Percentiles rank a stretch among this genome's conserved stretches.
Conservation (phyloP, 2,888 invertebrate genomes). For the Frankliniella fusca region DNA sequence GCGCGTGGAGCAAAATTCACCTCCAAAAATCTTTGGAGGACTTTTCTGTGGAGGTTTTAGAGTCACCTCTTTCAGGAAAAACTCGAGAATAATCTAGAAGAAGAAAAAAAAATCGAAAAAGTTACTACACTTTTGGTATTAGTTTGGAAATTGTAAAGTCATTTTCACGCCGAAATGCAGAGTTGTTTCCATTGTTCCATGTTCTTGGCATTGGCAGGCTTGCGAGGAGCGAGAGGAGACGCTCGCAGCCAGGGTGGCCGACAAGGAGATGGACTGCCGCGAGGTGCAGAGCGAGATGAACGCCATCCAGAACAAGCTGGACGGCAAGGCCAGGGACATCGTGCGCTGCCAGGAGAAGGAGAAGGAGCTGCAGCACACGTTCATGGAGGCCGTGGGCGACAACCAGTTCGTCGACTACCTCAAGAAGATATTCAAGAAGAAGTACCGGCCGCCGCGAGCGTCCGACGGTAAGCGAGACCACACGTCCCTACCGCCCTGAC, state of each 20-base stretch:
- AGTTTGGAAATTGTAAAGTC: too few species aligned
- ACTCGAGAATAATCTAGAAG: too few species aligned
- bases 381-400: conserved; percentile 1
- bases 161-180: too few species aligned
- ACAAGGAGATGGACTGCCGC: conserved; percentile 8
- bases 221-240: conserved; percentile 7
- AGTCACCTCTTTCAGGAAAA: too few species aligned
- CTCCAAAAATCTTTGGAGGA: too few species aligned
- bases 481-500: not conserved
- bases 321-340: conserved; percentile 3
- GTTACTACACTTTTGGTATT: too few species aligned
- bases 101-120: too few species aligned
- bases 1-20: too few species aligned
- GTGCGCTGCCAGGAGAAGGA: not conserved
- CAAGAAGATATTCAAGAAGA: conserved; percentile 20
- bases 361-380: not conserved
- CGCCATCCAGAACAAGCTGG: conserved; percentile 13
- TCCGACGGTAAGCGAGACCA: not conserved
- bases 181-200: too few species aligned
- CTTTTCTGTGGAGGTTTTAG: too few species aligned
- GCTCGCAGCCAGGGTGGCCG: conserved; percentile 1
- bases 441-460: not conserved
- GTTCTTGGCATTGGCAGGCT: too few species aligned
- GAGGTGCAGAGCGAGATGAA: conserved; percentile 17
- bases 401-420: conserved; percentile 4